Base-by-base conservation (phyloP, 2,797 vertebrate genomes). In the Channa striata region DNA sequence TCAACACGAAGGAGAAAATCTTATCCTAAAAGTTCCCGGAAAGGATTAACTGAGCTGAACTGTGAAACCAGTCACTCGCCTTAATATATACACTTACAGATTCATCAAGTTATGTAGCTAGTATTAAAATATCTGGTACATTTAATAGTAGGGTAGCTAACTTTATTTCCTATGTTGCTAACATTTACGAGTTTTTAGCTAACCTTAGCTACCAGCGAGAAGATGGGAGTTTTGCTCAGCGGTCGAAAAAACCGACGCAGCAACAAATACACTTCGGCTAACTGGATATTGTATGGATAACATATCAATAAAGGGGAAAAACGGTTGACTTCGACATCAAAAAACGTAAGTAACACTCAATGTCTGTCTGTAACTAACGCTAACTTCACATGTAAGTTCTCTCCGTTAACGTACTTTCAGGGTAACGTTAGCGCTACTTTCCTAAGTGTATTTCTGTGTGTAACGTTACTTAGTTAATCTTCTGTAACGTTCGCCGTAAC, bases 261-360 rank as follows among this genome's bases (percentile, higher is more conserved):
- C 42, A 23, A 44, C 20, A 51, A 8, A 8, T 23, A 20, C 7
- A 11, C 40, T 12, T 1, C 10, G 3, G 19, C 17, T 37, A 1
- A 30, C 25, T 30, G 17, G 2, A 36, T 1, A 12, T 33, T 21
- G 2, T 11, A 6, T 11, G 17, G 34, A 53, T 37, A 13, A 34
- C 4, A 30, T 11, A 10, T 11, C 1, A n/a, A 19, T 1, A n/a
- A 25, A 44, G 6, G 25, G 6, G 30, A n/a, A 6, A 30, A 13
- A 11, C 5, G 19, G 17, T 34, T 17, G 10, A 46, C 49, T 11
- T 53, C 11, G 50, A 33, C 23, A 0, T 61, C n/a, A 17, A 25
- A 12, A 12, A 40, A 43, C 0, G 72, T 63, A 40, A 75, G 64
- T 68, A 30, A 6, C 25, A 30, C 6, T 30, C 25, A 30, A 30